phyloP scores from a whole-genome alignment of 2,888 invertebrate species.

The Hybos culiciformis region DNA sequence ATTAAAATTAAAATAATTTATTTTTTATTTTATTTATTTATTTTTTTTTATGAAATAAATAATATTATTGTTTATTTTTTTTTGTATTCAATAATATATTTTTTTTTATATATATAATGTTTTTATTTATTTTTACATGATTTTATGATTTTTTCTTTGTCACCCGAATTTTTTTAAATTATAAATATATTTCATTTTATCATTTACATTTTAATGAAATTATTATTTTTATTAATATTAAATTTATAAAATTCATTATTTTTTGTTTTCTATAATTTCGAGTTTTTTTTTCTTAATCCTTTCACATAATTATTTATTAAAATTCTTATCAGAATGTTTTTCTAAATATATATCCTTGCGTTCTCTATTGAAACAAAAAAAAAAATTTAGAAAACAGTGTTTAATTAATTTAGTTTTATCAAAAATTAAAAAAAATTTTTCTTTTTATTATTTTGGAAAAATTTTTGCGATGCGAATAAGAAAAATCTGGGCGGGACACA shows the following conservation, averaged over 20 bases:
- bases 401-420: background rate
- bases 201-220: conserved; percentile 20
- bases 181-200: conserved; percentile 20
- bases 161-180: conserved; percentile 6
- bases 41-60: background rate
- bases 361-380: background rate
- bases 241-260: conserved; percentile 2
- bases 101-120: background rate
- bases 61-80: background rate
- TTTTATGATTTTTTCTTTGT: background rate
- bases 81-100: no score
- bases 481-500: conserved; percentile 24
- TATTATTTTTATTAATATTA: conserved; percentile 10
- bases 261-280: background rate
- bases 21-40: background rate
- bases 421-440: background rate
- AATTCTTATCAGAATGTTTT: background rate
- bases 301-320: background rate
- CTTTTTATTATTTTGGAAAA: background rate
- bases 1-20: background rate
- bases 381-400: background rate
- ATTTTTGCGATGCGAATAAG: background rate
- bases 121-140: background rate
- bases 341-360: background rate
- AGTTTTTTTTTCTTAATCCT: background rate